phyloP scores from a whole-genome alignment of 2,888 invertebrate genomes.

The Mongoloraphidia duomilia region DNA sequence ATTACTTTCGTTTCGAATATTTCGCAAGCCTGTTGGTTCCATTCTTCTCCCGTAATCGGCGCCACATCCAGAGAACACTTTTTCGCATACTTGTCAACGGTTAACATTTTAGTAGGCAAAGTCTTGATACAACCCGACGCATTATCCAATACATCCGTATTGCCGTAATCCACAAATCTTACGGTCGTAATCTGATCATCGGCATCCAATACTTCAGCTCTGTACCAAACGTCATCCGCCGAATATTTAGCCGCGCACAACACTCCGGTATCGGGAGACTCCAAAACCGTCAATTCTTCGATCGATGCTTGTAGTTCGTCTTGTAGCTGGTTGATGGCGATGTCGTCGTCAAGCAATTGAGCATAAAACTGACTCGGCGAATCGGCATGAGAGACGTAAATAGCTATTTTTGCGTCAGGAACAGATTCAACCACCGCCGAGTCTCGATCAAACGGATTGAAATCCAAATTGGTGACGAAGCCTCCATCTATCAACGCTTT shows the following conservation, averaged over 20 bases:
- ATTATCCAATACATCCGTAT: slow-evolving; percentile 58
- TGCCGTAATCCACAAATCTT: slow-evolving; percentile 65
- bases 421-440: slow-evolving; percentile 20
- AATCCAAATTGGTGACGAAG: slow-evolving; percentile 14
- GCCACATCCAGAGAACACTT: slow-evolving; percentile 54
- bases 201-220: slow-evolving; percentile 74
- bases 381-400: slow-evolving; percentile 55
- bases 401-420: slow-evolving; percentile 17
- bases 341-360: slow-evolving; percentile 42
- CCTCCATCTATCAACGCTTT: slow-evolving; percentile 32
- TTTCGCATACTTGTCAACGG: slow-evolving; percentile 39
- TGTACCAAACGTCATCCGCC: slow-evolving; percentile 80
- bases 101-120: slow-evolving; percentile 42
- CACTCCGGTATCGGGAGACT: slow-evolving; percentile 42
- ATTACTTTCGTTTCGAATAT: slow-evolving; percentile 31
- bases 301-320: slow-evolving; percentile 46
- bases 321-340: slow-evolving; percentile 44
- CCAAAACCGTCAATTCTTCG: slow-evolving; percentile 34
- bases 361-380: slow-evolving; percentile 64
- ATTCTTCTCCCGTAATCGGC: slow-evolving; percentile 49
- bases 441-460: slow-evolving; percentile 3
- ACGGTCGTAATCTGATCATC: slow-evolving; percentile 62
- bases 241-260: slow-evolving; percentile 66
- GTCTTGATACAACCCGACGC: slow-evolving; percentile 42
- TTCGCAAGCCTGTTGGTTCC: slow-evolving; percentile 41